These are phyloP conservation scores for Trididemnum miniatum DNA, from an alignment of 23 tunicate genomes.

Conservation along the genomic window DNA sequence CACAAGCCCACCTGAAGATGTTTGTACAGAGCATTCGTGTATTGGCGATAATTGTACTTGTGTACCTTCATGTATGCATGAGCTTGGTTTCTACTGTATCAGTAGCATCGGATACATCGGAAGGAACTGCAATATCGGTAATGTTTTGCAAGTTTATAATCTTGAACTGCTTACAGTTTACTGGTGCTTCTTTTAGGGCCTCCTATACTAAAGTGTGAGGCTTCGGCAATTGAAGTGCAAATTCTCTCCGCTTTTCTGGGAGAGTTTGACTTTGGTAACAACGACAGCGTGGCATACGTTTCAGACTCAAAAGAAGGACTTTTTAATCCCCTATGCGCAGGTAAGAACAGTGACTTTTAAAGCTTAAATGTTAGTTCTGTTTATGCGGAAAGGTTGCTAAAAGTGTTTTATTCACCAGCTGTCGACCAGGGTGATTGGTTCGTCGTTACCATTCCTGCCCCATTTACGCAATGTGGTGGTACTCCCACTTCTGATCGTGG, in stretches of 20 bases:
- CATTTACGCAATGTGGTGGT: neutral
- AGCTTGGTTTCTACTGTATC: slow-evolving; percentile 5
- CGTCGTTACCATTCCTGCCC: neutral
- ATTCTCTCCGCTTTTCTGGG: neutral
- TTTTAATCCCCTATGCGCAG: neutral
- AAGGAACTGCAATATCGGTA: neutral
- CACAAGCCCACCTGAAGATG: too few species aligned
- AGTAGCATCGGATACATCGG: slow-evolving; percentile 16
- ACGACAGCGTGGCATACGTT: neutral
- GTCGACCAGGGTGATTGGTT: neutral
- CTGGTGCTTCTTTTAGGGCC: neutral
- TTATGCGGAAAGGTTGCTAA: too few species aligned
- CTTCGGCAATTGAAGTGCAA: neutral
- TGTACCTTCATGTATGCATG: slow-evolving; percentile 12
- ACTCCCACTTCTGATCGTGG: neutral
- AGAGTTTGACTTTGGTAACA: neutral
- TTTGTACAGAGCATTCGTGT: slow-evolving; percentile 3
- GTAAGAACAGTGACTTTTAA: too few species aligned
- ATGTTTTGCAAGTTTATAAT: too few species aligned
- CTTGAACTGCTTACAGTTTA: neutral
- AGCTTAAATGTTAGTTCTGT: too few species aligned
- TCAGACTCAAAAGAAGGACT: neutral
- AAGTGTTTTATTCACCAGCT: too few species aligned
- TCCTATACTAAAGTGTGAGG: neutral
- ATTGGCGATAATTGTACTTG: neutral